Evolutionary conservation across 2,888 invertebrate genomes (phyloP), one percentile per base, ranked within the genome.

Genomic region (Eupeodes luniger): DNA sequence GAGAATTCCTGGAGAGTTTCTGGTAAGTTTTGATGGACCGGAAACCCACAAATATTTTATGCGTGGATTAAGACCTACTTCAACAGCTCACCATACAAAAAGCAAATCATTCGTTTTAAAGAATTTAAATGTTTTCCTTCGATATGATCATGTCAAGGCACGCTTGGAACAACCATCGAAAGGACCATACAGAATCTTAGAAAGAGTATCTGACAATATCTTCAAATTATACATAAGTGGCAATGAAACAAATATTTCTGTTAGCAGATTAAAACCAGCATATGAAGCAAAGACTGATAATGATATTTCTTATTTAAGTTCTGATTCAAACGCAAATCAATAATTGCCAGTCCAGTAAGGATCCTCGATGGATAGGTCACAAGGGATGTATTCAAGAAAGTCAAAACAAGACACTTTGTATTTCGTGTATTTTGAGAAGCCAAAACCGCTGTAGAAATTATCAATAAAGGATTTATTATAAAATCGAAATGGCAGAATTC

Each of bases 1-100:
- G 12, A 57, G 74, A 51, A 75, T 75, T 74, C 74, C 75, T 40
- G 49, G 57, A 47, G 70, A 80, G 9, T 69, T 69, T 51, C 16
- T 53, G 11, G 53, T 55, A 14, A 51, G 36, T 36, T 53, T 27
- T 12, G 53, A 55, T 55, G 16, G 40, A 11, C 53, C n/a, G 53
- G 16, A 55, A 36, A 51, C 16, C 53, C 69, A 11, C 53, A 69
- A 55, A 55, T 69, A 6, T 69, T 51, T 55, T 11, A 78, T 77
- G 27, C 57, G 59, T 5, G 27, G 47, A 0, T 36, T 77, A 3
- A 51, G 57, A 51, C 66, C 66, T 4, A 51, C 49, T 16, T n/a
- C 69, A n/a, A 69, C 78, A 40, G 70, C 70, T 53, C 61, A 79
- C 53, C 70, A 79, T 47, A 66, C 9, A 51, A 57, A 47, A 27